Percentiles rank a stretch among this genome's conserved stretches.
These are phyloP conservation scores for Helobdella robusta DNA, from an alignment of 2,888 invertebrate species.

Conservation along the genomic window DNA sequence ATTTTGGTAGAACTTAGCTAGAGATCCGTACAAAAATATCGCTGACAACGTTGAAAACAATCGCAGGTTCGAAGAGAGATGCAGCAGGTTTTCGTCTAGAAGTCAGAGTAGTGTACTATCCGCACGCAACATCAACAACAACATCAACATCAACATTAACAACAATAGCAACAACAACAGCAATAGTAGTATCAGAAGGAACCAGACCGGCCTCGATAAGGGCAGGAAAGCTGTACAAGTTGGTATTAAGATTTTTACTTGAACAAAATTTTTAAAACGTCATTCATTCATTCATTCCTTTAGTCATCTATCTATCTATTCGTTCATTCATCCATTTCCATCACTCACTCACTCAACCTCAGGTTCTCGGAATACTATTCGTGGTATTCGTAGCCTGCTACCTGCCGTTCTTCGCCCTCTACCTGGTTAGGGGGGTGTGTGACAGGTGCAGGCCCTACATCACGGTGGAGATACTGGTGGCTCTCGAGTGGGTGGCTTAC, in stretches of 20 bases:
- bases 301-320: background rate
- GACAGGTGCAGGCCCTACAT: constrained; percentile 31
- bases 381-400: constrained; percentile 38
- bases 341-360: too few species aligned
- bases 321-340: background rate
- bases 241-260: too few species aligned
- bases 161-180: too few species aligned
- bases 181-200: constrained; percentile 15
- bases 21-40: too few species aligned
- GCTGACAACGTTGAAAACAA: too few species aligned
- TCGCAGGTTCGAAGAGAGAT: background rate
- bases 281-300: background rate
- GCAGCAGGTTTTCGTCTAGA: background rate
- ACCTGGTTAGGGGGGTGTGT: constrained; percentile 35
- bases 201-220: constrained; percentile 28
- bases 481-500: constrained; percentile 37
- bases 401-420: constrained; percentile 37
- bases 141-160: too few species aligned
- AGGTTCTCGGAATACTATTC: constrained; percentile 38
- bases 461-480: constrained; percentile 30
- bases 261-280: background rate
- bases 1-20: too few species aligned
- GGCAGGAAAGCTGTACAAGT: constrained; percentile 36
- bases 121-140: too few species aligned
- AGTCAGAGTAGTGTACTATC: background rate